Base-by-base conservation (phyloP, 1,140 invertebrate species). In the Branchinecta lindahli region DNA sequence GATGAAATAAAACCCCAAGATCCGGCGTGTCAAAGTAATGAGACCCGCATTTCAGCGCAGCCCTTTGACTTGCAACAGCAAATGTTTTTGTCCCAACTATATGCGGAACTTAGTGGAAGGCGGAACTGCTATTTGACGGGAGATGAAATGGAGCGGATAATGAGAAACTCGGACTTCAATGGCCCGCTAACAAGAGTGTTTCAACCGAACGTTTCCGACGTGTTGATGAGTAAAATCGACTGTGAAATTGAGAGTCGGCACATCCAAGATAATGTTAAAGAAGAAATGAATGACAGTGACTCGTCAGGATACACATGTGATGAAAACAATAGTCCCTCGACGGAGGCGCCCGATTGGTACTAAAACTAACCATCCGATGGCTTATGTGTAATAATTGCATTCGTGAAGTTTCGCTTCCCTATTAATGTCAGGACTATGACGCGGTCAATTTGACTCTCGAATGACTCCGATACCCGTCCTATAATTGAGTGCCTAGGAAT, bases 1-100 rank as follows among this genome's bases (percentile, higher is more conserved):
- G 65, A 66, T 20, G 46, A 67, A 67, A 67, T 15, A 21, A 67
- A 67, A 67, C 18, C 52, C 18, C 12, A 61, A 12, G 52, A 61
- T 15, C 12, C 18, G 18, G 12, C 6, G 52, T 61, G 52, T 61
- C 52, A 61, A 61, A 61, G 12, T 61, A 61, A 61, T 61, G 52
- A 61, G 12, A 20, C 52, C 52, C 52, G 52, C 52, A 61, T 61
- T 61, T 61, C 18, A 61, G 18, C 52, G 52, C 52, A 61, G 52
- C 52, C 52, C 18, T 61, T 61, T 61, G 52, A 61, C 52, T 1
- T 61, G 18, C 52, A 61, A 20, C 52, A 61, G 52, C 52, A 61
- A 61, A 61, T 61, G 52, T 61, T 61, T 61, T 61, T 61, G 52
- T 61, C 52, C 18, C 52, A 61, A 61, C 52, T 61, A 15, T 61